Evolutionary conservation across 2,888 invertebrate genomes (phyloP).

Genomic region (Norana najaformis): DNA sequence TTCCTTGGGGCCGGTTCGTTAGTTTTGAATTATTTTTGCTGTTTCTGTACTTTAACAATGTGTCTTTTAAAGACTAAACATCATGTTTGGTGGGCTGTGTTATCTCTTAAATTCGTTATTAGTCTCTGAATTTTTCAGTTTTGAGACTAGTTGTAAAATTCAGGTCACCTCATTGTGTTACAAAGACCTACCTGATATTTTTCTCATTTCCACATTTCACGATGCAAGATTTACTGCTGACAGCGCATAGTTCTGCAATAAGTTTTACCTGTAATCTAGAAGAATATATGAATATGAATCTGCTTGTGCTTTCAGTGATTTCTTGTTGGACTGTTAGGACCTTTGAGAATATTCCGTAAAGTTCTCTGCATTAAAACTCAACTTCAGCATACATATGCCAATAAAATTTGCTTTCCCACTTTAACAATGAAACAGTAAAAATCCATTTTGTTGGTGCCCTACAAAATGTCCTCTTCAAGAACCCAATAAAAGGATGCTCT

Average conservation of each 20-base stretch:
- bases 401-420: too few species aligned
- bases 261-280: background rate
- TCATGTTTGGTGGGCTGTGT: background rate
- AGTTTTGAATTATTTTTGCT: background rate
- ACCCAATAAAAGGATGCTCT: too few species aligned
- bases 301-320: background rate
- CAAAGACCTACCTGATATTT: background rate
- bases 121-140: background rate
- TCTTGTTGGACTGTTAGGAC: too few species aligned
- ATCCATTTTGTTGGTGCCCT: too few species aligned
- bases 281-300: background rate
- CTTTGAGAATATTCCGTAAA: too few species aligned
- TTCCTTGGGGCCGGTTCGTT: background rate
- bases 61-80: background rate
- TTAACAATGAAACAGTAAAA: too few species aligned
- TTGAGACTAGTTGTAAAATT: background rate
- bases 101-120: background rate
- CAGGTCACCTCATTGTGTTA: background rate
- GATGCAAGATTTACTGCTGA: too few species aligned
- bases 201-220: too few species aligned
- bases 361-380: too few species aligned
- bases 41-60: background rate
- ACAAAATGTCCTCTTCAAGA: too few species aligned
- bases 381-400: too few species aligned
- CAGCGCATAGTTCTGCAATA: background rate